A percentile compares a stretch with the other conserved stretches of the same genome.
Conservation (phyloP, 2,113 vertebrate genomes). For the Lanius ludovicianus region DNA sequence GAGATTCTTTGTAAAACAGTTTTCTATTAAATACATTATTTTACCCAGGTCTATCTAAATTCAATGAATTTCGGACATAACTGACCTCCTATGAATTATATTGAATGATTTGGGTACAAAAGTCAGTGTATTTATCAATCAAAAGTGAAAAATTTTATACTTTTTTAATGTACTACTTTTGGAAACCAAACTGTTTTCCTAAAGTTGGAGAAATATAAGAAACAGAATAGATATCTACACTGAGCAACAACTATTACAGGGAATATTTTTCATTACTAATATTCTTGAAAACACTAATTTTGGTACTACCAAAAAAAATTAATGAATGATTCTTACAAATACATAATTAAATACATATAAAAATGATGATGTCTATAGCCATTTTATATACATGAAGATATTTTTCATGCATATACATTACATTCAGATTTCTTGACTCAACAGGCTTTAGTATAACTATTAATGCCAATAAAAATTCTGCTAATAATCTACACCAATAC, state of each 20-base stretch:
- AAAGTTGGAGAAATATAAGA: not conserved
- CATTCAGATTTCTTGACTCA: not conserved
- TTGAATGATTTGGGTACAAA: not conserved
- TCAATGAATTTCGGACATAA: not conserved
- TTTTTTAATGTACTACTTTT: not conserved
- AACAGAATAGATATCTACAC: not conserved
- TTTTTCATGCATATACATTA: not conserved
- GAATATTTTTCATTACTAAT: not conserved
- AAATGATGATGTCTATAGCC: not conserved
- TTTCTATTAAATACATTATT: not conserved
- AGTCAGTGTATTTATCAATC: not conserved
- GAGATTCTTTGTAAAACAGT: not conserved
- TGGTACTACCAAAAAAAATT: not conserved
- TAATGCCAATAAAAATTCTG: not conserved
- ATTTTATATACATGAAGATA: not conserved
- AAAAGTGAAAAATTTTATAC: not conserved
- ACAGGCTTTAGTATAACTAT: not conserved
- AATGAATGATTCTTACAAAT: not conserved
- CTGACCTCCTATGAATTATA: not conserved
- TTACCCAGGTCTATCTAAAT: not conserved
- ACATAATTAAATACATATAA: not conserved
- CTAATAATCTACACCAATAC: not conserved
- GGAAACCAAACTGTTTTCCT: not conserved
- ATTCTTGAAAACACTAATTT: not conserved
- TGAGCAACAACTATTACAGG: not conserved